Conservation (phyloP, 2,797 vertebrate species). For the Cichlasoma orientale region DNA sequence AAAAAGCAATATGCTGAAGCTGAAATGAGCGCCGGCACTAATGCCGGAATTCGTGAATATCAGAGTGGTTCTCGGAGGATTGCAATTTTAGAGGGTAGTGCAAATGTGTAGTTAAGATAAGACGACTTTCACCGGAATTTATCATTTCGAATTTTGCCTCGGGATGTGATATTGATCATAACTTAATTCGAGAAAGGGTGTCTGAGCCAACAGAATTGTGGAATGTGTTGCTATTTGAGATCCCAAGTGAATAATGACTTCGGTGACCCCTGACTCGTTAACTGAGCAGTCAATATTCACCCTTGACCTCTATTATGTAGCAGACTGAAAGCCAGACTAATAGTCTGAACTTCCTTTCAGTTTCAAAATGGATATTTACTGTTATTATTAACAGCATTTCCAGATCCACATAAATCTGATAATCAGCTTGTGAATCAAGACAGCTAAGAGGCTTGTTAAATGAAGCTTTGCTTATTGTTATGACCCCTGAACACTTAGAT, state of each 20-base stretch:
- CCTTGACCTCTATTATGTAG: neutral
- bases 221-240: constrained; percentile 24
- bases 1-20: constrained; percentile 45
- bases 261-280: neutral
- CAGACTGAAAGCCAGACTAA: neutral
- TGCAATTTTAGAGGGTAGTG: constrained; percentile 14
- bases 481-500: neutral
- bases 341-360: neutral
- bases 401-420: neutral
- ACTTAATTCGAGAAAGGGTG: neutral
- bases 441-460: neutral
- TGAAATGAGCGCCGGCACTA: constrained; percentile 49
- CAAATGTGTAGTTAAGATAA: constrained; percentile 15
- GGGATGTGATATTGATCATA: neutral
- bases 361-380: neutral
- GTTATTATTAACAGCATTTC: neutral
- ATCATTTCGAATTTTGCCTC: neutral
- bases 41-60: constrained; percentile 53
- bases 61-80: constrained; percentile 29
- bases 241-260: neutral
- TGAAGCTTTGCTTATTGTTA: neutral
- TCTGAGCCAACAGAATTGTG: neutral
- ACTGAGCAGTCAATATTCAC: neutral
- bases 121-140: constrained; percentile 8
- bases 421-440: neutral